These are phyloP conservation scores for Caradrina kadenii DNA, from an alignment of 2,888 invertebrate genomes.

Conservation along the genomic window DNA sequence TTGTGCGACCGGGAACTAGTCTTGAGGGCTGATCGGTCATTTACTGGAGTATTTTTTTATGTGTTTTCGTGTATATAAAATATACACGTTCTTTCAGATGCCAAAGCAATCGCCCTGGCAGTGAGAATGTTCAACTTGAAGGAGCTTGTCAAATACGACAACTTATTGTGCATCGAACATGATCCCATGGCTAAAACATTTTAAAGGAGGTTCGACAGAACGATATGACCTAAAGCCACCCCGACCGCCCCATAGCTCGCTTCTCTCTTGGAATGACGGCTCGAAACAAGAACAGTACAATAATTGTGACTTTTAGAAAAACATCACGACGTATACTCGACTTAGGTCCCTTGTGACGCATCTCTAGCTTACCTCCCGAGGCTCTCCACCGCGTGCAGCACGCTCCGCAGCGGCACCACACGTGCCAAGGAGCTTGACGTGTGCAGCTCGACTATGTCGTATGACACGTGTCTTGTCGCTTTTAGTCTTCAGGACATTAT, in stretches of 20 bases:
- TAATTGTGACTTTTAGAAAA: slow-evolving; percentile 32
- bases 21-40: not conserved
- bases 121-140: no score
- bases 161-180: no score
- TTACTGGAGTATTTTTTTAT: no score
- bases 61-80: not conserved
- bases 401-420: slow-evolving; percentile 20
- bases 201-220: not conserved
- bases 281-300: slow-evolving; percentile 43
- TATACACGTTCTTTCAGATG: not conserved
- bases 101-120: not conserved
- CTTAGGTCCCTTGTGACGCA: slow-evolving; percentile 49
- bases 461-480: slow-evolving; percentile 38
- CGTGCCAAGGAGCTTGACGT: slow-evolving; percentile 13
- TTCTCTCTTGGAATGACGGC: slow-evolving; percentile 66
- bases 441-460: slow-evolving; percentile 19
- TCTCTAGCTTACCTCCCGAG: slow-evolving; percentile 5
- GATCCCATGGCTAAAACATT: not conserved
- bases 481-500: slow-evolving; percentile 31
- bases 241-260: slow-evolving; percentile 13
- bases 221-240: not conserved
- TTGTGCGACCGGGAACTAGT: slow-evolving; percentile 22
- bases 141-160: not conserved
- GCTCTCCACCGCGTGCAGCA: not conserved
- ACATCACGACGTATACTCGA: slow-evolving; percentile 52